These are phyloP conservation scores for Epizoanthus fatuus DNA, from an alignment of 92 coral and sea anemone genomes.

Conservation along the genomic window DNA sequence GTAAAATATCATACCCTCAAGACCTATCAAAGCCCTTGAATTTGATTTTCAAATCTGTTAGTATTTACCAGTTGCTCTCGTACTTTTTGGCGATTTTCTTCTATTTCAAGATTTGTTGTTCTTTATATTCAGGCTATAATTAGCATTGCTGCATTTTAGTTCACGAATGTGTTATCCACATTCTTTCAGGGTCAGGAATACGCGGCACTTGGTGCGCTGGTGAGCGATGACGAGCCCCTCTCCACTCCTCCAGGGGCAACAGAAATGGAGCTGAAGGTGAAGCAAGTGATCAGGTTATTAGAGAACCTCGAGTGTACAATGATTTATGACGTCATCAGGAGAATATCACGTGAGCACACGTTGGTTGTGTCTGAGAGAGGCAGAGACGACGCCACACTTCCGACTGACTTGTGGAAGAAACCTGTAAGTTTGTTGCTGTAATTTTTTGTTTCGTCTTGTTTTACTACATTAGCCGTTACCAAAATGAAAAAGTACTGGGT, in stretches of 20 bases:
- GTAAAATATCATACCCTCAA: too few species aligned
- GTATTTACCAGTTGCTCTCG: too few species aligned
- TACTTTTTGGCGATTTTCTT: too few species aligned
- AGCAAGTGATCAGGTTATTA: slow-evolving; percentile 94
- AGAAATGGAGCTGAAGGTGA: slow-evolving; percentile 98
- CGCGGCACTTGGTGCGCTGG: slow-evolving; percentile 90
- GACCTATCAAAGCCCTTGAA: too few species aligned
- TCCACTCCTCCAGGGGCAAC: slow-evolving; percentile 96
- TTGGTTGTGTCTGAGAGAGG: slow-evolving; percentile 97
- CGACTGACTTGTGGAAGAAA: slow-evolving; percentile 97
- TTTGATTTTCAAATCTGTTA: too few species aligned
- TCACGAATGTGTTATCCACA: background rate
- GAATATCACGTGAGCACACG: slow-evolving; percentile 98
- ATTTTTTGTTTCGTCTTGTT: background rate
- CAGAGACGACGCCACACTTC: slow-evolving; percentile 97
- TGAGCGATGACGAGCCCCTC: slow-evolving; percentile 97
- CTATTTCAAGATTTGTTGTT: too few species aligned
- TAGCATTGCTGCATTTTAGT: background rate
- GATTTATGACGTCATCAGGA: slow-evolving; percentile 94
- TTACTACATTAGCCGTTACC: background rate
- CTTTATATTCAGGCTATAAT: too few species aligned
- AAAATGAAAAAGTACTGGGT: background rate
- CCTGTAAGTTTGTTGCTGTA: slow-evolving; percentile 69
- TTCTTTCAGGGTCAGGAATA: slow-evolving; percentile 89
- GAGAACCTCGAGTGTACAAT: slow-evolving; percentile 98